These are phyloP conservation scores for Argyresthia goedartella DNA, from an alignment of 2,888 invertebrate genomes.

Conservation along the genomic window DNA sequence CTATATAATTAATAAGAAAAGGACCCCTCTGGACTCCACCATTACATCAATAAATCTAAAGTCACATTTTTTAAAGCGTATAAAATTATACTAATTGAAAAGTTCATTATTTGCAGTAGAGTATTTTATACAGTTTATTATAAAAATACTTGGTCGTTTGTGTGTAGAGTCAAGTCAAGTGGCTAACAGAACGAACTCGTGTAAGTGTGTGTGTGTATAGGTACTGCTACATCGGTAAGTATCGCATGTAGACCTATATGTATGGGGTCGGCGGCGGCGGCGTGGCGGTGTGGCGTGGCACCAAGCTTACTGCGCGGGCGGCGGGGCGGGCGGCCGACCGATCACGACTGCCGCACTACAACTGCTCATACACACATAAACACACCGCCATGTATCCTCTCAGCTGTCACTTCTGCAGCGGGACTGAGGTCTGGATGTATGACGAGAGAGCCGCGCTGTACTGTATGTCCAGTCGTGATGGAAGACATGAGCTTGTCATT, in stretches of 20 bases:
- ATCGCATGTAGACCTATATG: background rate
- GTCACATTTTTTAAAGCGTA: conserved; percentile 17
- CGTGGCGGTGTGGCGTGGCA: background rate
- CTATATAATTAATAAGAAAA: background rate
- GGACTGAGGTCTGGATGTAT: too few relatives aligned
- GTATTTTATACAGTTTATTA: conserved; percentile 8
- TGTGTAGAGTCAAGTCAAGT: conserved; percentile 13
- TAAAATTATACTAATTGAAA: conserved; percentile 16
- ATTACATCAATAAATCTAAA: background rate
- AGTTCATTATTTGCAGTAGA: conserved; percentile 8
- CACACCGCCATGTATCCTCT: too few relatives aligned
- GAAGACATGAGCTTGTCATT: background rate
- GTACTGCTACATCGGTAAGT: background rate
- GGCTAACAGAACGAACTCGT: background rate
- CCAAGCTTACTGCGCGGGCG: background rate
- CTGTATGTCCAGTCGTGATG: conserved; percentile 30
- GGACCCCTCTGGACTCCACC: background rate
- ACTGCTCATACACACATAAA: too few relatives aligned
- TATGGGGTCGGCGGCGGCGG: background rate
- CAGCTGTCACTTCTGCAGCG: too few relatives aligned
- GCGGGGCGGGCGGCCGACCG: too few relatives aligned
- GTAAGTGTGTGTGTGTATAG: background rate
- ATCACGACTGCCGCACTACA: too few relatives aligned
- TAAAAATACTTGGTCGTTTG: conserved; percentile 33
- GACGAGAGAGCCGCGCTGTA: too few relatives aligned